Evolutionary conservation across 2,113 vertebrate genomes (phyloP).

Genomic region (Nyctereutes procyonoides): DNA sequence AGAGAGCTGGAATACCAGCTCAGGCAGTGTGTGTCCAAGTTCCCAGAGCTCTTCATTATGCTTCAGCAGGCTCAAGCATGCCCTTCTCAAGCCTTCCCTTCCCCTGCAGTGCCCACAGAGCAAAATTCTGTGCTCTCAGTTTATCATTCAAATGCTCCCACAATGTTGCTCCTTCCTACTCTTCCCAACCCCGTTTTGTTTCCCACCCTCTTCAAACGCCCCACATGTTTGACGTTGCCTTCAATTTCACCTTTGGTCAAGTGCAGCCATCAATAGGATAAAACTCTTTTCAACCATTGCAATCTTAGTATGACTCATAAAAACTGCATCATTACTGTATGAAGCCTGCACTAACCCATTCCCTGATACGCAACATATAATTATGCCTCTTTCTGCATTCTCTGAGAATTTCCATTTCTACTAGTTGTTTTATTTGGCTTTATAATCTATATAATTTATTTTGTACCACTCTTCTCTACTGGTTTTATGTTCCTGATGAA

Average conservation of each 20-base stretch:
- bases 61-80: too few species aligned
- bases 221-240: neutral
- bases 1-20: too few species aligned
- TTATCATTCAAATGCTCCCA: neutral
- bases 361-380: neutral
- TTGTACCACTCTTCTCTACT: neutral
- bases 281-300: neutral
- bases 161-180: fast-evolving
- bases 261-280: neutral
- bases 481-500: neutral
- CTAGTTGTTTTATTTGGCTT: neutral
- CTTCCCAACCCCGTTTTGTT: neutral
- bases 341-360: neutral
- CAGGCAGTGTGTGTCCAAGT: fast-evolving
- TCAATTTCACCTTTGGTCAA: neutral
- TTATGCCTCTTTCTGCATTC: neutral
- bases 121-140: neutral
- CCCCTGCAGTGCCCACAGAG: fast-evolving
- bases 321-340: neutral
- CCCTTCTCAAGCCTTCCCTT: neutral
- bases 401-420: neutral
- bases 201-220: neutral
- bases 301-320: neutral
- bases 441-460: neutral
- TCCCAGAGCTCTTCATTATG: fast-evolving